phyloP scores from a whole-genome alignment of 2,888 invertebrate species.

The Euplexia lucipara region DNA sequence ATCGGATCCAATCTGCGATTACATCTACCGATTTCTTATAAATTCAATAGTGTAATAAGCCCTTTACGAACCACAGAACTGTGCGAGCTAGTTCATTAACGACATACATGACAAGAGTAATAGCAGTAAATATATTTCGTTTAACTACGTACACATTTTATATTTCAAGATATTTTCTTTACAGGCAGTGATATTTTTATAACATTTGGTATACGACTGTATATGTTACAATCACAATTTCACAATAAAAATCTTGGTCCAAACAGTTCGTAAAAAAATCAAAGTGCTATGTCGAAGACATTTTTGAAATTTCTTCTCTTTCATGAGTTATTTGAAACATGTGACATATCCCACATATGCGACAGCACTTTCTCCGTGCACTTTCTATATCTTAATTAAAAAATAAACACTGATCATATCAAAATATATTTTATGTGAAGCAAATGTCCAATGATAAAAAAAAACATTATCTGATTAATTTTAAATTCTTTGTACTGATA shows the following conservation, averaged over 20 bases:
- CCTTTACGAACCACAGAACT: constrained; percentile 62
- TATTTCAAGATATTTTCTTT: constrained; percentile 60
- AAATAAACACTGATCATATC: constrained; percentile 83
- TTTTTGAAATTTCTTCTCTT: constrained; percentile 65
- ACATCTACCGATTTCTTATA: too few relatives aligned
- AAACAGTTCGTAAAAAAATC: constrained; percentile 66
- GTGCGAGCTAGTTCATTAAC: constrained; percentile 5
- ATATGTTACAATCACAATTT: constrained; percentile 61
- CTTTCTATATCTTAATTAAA: constrained; percentile 70
- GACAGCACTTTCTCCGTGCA: constrained; percentile 53
- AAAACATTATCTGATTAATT: constrained; percentile 70
- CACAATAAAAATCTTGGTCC: constrained; percentile 79
- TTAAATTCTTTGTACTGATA: constrained; percentile 89
- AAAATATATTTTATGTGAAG: constrained; percentile 85
- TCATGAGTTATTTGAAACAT: constrained; percentile 58
- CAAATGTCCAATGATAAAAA: constrained; percentile 77
- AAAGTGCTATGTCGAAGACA: constrained; percentile 59
- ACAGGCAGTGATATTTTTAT: constrained; percentile 74
- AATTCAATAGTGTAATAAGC: too few relatives aligned
- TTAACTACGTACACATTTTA: constrained; percentile 69
- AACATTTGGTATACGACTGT: constrained; percentile 72
- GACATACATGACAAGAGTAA: constrained; percentile 34
- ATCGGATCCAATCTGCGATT: too few relatives aligned
- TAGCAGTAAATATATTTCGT: constrained; percentile 63
- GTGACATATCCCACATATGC: constrained; percentile 62